Conservation (phyloP, 2,113 vertebrate genomes). For the Erythrocebus patas region DNA sequence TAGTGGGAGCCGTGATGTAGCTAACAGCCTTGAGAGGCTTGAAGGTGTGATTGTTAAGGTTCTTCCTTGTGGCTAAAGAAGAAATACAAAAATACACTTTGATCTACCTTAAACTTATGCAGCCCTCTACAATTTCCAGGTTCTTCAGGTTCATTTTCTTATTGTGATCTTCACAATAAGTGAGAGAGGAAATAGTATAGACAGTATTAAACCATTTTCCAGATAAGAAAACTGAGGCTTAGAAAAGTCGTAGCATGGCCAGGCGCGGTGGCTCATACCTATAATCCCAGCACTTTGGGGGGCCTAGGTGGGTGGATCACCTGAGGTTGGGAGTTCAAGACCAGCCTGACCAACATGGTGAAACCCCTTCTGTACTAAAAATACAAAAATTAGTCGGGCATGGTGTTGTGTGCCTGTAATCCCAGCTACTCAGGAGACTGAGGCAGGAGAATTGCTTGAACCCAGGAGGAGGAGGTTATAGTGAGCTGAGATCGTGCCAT, state of each 20-base stretch:
- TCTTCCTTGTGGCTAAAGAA: neutral
- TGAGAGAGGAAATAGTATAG: neutral
- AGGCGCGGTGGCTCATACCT: rapidly evolving
- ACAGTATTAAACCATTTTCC: neutral
- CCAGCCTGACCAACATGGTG: too few relatives aligned
- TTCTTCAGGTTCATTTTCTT: neutral
- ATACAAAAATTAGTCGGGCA: too few relatives aligned
- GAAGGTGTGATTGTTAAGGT: neutral
- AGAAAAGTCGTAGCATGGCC: neutral
- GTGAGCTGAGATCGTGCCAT: too few relatives aligned
- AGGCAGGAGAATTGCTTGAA: too few relatives aligned
- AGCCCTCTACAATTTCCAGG: neutral
- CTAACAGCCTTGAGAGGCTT: neutral
- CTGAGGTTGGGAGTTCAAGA: too few relatives aligned
- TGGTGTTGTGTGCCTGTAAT: too few relatives aligned
- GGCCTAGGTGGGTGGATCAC: too few relatives aligned
- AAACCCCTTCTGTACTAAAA: too few relatives aligned
- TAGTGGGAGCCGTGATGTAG: neutral
- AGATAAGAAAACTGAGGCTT: neutral
- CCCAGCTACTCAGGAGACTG: too few relatives aligned
- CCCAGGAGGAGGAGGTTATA: too few relatives aligned
- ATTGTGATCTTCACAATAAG: neutral
- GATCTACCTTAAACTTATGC: neutral
- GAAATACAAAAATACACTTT: neutral
- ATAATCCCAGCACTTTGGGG: too few relatives aligned